Evolutionary conservation across 37 sponge, comb jelly and placozoan genomes (phyloP), one percentile per base, ranked within the genome.

Genomic region (Beroe ovata): DNA sequence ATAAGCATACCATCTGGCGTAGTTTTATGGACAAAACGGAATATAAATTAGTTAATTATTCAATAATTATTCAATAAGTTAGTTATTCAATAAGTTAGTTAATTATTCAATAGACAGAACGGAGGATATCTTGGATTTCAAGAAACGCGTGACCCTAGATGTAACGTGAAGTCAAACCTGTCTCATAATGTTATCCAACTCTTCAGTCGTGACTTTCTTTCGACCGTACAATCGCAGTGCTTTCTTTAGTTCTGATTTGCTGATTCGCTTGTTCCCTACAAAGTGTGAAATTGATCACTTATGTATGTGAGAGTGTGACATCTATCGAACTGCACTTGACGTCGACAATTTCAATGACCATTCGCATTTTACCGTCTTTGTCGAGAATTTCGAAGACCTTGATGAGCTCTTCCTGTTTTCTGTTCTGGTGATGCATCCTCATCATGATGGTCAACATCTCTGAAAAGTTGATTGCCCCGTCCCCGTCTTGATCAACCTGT

Each of bases 401-500:
- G 8, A 40, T 19, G n/a, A 77, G 54, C 22, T 77, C 47, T 26
- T 42, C 22, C 8, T 33, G n/a, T 40, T 77, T 35, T 26, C 84
- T 39, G 54, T 4, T 42, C 84, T 77, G 42, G 14, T 77, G 39
- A 54, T 77, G 84, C 84, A 77, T 77, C 28, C 84, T 8, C 36
- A 77, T 42, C 84, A 77, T 77, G 42, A 77, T 77, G 4, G 84
- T 77, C 11, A 77, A 54, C 84, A 77, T 77, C 28, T 77, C 84
- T 0, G 84, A 77, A 29, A 77, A 77, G 84, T 77, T 77, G 8
- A 77, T 77, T 21, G 84, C 84, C 33, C 84, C 84, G 54, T 77
- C 84, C 35, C 84, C 84, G 54, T 77, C 84, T 26, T 77, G 84
- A 36, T 77, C 84, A 23, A 77, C 84, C 84, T 77, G 84, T 2